Percentiles rank a stretch among this genome's conserved stretches.
Evolutionary conservation across 1,140 invertebrate genomes (phyloP).

Genomic region (Magallana ariakensis): DNA sequence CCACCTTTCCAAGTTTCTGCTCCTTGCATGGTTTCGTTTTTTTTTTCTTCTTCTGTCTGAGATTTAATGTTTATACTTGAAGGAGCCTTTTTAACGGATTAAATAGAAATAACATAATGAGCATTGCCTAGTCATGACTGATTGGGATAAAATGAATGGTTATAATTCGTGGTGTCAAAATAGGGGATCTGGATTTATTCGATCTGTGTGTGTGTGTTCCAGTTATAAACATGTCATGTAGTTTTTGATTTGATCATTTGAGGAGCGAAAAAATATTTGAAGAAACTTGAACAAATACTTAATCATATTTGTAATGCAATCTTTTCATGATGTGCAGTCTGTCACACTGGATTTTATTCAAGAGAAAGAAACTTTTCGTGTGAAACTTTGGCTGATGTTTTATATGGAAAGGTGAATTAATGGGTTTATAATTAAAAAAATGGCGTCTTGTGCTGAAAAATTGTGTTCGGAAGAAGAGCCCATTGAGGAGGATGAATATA

Average conservation of each 20-base stretch:
- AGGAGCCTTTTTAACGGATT: conserved; percentile 20
- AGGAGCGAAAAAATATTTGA: neutral
- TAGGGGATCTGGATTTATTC: neutral
- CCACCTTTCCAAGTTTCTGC: neutral
- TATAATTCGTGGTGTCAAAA: neutral
- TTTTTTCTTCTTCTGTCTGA: neutral
- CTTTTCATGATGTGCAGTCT: neutral
- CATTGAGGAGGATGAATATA: neutral
- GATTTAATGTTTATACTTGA: conserved; percentile 10
- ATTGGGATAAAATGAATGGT: conserved; percentile 6
- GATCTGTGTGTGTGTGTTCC: neutral
- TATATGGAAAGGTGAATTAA: neutral
- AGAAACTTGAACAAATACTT: neutral
- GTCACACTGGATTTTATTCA: neutral
- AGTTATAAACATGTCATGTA: neutral
- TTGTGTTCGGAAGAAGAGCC: neutral
- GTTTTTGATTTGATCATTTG: neutral
- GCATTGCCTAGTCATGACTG: conserved; percentile 4
- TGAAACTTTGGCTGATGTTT: neutral
- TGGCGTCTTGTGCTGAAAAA: neutral
- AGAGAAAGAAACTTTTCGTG: neutral
- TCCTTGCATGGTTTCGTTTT: neutral
- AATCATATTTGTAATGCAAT: neutral
- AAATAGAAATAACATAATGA: conserved; percentile 17
- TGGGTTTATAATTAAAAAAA: neutral